Percentiles rank a stretch among this genome's conserved stretches.
Evolutionary conservation across 2,888 invertebrate genomes (phyloP).

Genomic region (Imbricaverruca yamaguchii): DNA sequence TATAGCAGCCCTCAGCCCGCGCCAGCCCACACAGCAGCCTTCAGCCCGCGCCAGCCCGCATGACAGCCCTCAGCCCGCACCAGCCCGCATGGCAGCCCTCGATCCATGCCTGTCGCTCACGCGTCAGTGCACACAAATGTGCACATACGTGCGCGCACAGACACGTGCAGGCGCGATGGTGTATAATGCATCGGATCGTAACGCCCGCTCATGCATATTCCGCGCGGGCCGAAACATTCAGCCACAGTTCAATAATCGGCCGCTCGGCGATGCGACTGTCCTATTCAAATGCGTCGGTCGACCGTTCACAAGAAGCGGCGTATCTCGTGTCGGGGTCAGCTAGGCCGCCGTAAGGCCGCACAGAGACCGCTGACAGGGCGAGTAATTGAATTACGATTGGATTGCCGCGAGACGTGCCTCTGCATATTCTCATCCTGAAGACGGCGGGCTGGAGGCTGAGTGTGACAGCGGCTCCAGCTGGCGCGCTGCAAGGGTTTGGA

Average conservation of each 20-base stretch:
- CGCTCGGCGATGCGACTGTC: background rate
- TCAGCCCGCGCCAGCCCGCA: no score
- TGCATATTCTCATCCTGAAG: no score
- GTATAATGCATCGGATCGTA: background rate
- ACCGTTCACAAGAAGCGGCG: background rate
- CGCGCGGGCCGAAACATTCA: background rate
- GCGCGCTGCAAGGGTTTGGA: no score
- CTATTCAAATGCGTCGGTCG: background rate
- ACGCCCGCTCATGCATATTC: constrained; percentile 7
- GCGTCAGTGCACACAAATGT: background rate
- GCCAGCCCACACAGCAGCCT: no score
- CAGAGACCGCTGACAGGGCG: background rate
- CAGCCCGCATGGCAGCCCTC: no score
- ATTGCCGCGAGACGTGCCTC: background rate
- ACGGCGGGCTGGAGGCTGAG: no score
- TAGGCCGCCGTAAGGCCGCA: no score
- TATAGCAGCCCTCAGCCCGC: no score
- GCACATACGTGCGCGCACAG: background rate
- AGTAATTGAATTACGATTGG: constrained; percentile 1
- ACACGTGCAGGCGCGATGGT: background rate
- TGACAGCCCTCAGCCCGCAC: no score
- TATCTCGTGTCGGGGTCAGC: background rate
- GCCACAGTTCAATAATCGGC: background rate
- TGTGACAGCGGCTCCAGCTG: no score
- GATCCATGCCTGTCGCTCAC: no score